Evolutionary conservation across 2,797 vertebrate genomes (phyloP), one percentile per base, ranked within the genome.

Genomic region (Sardinella longiceps): DNA sequence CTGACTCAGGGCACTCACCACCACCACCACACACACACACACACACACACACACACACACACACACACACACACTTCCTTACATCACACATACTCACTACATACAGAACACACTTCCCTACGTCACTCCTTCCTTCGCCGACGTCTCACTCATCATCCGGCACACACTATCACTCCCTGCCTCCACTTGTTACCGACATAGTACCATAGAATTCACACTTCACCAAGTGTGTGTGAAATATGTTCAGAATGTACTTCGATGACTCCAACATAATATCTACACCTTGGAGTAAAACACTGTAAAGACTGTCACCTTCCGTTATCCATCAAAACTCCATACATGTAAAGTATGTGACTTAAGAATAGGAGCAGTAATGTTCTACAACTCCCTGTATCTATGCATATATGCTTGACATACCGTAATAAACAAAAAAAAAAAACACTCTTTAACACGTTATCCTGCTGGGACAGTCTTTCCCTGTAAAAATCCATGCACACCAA

Each of bases 1-100:
- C n/a, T 74, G 81, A 86, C 56, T 86, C 70, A 81, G 33, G 82
- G 28, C 33, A 82, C 63, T 85, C 70, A 85, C 80, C 85, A 9
- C 7, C 46, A 9, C 46, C 46, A 48, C 7, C 46, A 20, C 50
- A 51, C 50, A 51, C 50, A 51, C 50, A 51, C 50, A 51, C 50
- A 51, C 50, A 51, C 50, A 51, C 14, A 51, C 50, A 51, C 50
- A 51, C 50, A 58, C 18, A 11, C 12, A 51, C 48, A 11, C 10
- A 11, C 12, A 18, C 51, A 18, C 51, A 53, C 18, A 18, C 51
- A 14, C 12, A 12, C 3, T 15, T n/a, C 23, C 23, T 58, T 60
- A n/a, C n/a, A n/a, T n/a, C n/a, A n/a, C n/a, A n/a, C n/a, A n/a
- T n/a, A n/a, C n/a, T n/a, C n/a, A n/a, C n/a, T n/a, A n/a, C n/a